Conservation (phyloP, 1,140 invertebrate species). For the Calliopsis andreniformis region DNA sequence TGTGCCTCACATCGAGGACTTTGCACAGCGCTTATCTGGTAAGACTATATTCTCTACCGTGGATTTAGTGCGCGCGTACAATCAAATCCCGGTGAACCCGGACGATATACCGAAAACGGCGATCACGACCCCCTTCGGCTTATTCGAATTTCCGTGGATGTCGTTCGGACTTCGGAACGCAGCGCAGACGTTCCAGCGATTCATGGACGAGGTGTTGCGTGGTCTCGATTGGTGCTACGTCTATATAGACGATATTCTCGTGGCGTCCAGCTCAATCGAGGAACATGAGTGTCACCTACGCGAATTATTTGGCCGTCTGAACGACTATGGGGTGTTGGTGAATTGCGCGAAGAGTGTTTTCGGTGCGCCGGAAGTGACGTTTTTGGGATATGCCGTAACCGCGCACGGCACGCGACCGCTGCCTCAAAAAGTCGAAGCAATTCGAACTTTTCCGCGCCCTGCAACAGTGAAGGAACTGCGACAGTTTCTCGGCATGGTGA, state of each 20-base stretch:
- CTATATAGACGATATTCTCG: constrained; percentile 3
- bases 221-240: constrained; percentile 6
- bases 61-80: background rate
- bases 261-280: background rate
- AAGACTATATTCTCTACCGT: background rate
- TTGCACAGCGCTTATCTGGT: background rate
- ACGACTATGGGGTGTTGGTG: background rate
- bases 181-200: background rate
- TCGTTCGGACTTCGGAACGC: constrained; percentile 6
- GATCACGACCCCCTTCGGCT: background rate
- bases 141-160: background rate
- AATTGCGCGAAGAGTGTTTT: constrained; percentile 7
- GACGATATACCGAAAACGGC: background rate
- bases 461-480: background rate
- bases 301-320: background rate
- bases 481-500: constrained; percentile 26
- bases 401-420: background rate
- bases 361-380: background rate
- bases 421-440: background rate
- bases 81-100: constrained; percentile 1
- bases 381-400: background rate
- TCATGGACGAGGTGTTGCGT: background rate
- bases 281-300: constrained; percentile 11
- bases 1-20: constrained; percentile 66
- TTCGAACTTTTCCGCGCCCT: background rate